Evolutionary conservation across 1,140 invertebrate genomes (phyloP), one percentile per base, ranked within the genome.

Genomic region (Coboldia fuscipes): DNA sequence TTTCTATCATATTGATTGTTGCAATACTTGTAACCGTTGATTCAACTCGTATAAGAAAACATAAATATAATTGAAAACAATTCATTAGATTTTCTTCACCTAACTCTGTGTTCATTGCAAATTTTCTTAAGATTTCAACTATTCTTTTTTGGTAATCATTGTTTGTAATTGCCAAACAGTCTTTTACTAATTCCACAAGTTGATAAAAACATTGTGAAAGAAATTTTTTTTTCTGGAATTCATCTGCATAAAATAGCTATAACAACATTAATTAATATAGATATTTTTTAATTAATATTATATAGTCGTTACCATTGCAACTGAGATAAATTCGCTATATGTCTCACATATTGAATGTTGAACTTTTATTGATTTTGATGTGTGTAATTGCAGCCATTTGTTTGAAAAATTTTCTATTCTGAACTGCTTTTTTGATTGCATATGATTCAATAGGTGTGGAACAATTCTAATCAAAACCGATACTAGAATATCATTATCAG

Each of bases 41-140:
- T 20, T 62, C 65, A 2, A 65, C 62, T 44, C 72, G 60, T 46
- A 77, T 62, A 39, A 77, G 62, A 33, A 70, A 68, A 47, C 68
- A 68, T 12, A 75, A 54, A 3, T 67, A 59, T 33, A 73, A 52
- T 44, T 70, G 72, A 23, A 64, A 65, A 39, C 51, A 53, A 17
- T 61, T 60, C 17, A 68, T 52, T n/a, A 69, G 45, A 22, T 62
- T 58, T 37, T 56, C 49, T 21, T 60, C 48, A 33, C 59, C 52
- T 3, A 44, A 41, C 15, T 42, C 17, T 19, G 45, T 39, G 29
- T 50, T 48, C 4, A 51, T 36, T 29, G 56, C 62, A 37, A 72
- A 59, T 39, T 62, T 52, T 45, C 51, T 61, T 7, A 72, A 61
- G 19, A 61, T 60, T 18, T 53, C 38, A 5, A 74, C 43, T 32